phyloP scores from a whole-genome alignment of 1,140 invertebrate genomes.

The Muscidifurax raptorellus region DNA sequence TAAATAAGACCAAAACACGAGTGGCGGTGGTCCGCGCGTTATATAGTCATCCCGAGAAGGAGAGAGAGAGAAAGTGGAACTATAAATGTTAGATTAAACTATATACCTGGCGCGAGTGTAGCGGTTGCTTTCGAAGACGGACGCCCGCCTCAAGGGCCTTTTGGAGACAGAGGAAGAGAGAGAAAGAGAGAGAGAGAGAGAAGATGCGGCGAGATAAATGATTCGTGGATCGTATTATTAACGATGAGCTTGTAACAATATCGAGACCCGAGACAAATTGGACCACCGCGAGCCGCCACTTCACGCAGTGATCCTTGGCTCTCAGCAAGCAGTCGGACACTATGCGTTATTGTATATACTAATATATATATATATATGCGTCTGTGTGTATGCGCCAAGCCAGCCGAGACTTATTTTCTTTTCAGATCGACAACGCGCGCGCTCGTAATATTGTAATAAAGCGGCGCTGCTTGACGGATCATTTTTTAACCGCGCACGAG shows the following conservation, averaged over 20 bases:
- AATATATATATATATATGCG: too few relatives aligned
- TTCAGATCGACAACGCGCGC: slow-evolving; percentile 16
- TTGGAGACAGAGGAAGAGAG: background rate
- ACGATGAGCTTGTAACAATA: slow-evolving; percentile 75
- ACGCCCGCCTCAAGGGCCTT: background rate
- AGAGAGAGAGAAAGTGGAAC: background rate
- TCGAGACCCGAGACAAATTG: slow-evolving; percentile 74
- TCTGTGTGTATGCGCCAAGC: background rate
- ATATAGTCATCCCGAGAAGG: background rate
- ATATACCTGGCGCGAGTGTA: slow-evolving; percentile 12
- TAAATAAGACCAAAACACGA: background rate
- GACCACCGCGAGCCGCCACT: slow-evolving; percentile 69
- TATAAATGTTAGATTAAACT: background rate
- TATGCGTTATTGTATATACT: background rate
- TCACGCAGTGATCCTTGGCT: slow-evolving; percentile 9
- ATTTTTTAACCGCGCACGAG: background rate
- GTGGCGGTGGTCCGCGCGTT: background rate
- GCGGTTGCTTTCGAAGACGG: background rate
- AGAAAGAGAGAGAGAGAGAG: slow-evolving; percentile 19
- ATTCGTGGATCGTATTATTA: slow-evolving; percentile 68
- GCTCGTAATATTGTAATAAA: slow-evolving; percentile 21
- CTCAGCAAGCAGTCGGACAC: slow-evolving; percentile 30
- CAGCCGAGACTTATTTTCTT: slow-evolving; percentile 1
- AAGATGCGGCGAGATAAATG: slow-evolving; percentile 55
- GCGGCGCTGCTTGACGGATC: background rate